Conservation (phyloP, 2,888 invertebrate species). For the Rhorus exstirpatorius region DNA sequence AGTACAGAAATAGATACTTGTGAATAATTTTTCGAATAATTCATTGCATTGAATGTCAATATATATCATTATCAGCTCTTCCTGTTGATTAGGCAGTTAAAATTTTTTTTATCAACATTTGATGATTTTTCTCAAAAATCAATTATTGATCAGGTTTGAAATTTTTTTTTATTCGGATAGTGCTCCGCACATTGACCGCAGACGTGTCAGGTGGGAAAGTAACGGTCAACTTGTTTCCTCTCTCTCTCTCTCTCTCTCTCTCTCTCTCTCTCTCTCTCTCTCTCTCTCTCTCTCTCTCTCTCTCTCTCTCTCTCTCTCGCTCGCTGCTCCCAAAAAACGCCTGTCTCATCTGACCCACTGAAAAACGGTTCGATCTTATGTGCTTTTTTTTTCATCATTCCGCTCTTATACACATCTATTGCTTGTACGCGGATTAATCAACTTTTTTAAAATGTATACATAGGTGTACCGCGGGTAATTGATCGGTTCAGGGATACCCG, state of each 20-base stretch:
- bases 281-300: no score
- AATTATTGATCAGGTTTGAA: neutral
- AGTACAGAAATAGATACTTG: no score
- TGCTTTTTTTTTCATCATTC: constrained; percentile 1
- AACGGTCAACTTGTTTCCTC: constrained; percentile 52
- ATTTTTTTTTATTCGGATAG: neutral
- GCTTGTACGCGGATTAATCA: no score
- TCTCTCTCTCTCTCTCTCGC: no score
- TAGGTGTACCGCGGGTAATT: neutral
- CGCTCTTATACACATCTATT: neutral
- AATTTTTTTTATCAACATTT: no score
- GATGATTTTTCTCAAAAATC: no score
- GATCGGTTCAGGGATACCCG: neutral
- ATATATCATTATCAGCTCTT: no score
- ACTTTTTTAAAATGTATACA: no score
- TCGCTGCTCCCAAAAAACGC: constrained; percentile 44
- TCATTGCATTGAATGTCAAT: no score
- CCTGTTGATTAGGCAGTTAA: no score
- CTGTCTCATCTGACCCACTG: constrained; percentile 35
- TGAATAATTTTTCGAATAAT: no score
- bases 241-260: constrained; percentile 26
- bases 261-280: no score
- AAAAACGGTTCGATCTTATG: constrained; percentile 19
- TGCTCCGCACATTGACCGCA: constrained; percentile 40
- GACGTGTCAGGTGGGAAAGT: constrained; percentile 58